Percentiles rank a stretch among this genome's conserved stretches.
phyloP scores from a whole-genome alignment of 1,140 invertebrate species.

The Chelonus insularis region DNA sequence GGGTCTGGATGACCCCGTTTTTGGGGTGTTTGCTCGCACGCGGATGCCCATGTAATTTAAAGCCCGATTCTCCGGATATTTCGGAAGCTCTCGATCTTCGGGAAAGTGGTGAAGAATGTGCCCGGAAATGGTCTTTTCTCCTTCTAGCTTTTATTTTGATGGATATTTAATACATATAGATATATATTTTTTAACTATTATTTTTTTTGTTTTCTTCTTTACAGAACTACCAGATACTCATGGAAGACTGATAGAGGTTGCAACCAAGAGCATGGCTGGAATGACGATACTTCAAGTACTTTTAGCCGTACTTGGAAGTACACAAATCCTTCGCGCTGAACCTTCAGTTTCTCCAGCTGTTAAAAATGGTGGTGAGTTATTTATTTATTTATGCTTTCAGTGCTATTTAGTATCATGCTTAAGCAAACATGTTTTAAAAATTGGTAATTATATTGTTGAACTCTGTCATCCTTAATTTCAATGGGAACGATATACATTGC shows the following conservation, averaged over 20 bases:
- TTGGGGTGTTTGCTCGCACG: conserved; percentile 17
- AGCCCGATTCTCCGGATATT: conserved; percentile 22
- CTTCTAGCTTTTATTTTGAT: neutral
- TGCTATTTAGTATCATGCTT: too few relatives aligned
- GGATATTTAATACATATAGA: conserved; percentile 1
- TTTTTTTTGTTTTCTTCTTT: conserved; percentile 9
- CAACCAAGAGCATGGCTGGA: conserved; percentile 38
- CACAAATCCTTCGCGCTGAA: conserved; percentile 47
- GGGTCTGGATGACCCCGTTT: conserved; percentile 24
- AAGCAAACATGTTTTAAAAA: too few relatives aligned
- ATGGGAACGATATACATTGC: too few relatives aligned
- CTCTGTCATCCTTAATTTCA: too few relatives aligned
- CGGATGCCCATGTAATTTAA: conserved; percentile 26
- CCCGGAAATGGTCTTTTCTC: neutral
- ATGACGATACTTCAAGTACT: conserved; percentile 50
- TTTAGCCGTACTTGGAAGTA: conserved; percentile 50
- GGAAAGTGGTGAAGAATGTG: conserved; percentile 10
- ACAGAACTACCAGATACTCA: conserved; percentile 32
- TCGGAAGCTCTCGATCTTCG: conserved; percentile 23
- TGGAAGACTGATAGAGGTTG: conserved; percentile 42
- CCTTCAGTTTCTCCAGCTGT: conserved; percentile 50
- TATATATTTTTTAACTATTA: neutral
- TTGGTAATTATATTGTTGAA: too few relatives aligned
- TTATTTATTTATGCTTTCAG: too few relatives aligned
- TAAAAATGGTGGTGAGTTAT: conserved; percentile 49